phyloP scores from a whole-genome alignment of 2,113 vertebrate species.

The Alethe castanea region DNA sequence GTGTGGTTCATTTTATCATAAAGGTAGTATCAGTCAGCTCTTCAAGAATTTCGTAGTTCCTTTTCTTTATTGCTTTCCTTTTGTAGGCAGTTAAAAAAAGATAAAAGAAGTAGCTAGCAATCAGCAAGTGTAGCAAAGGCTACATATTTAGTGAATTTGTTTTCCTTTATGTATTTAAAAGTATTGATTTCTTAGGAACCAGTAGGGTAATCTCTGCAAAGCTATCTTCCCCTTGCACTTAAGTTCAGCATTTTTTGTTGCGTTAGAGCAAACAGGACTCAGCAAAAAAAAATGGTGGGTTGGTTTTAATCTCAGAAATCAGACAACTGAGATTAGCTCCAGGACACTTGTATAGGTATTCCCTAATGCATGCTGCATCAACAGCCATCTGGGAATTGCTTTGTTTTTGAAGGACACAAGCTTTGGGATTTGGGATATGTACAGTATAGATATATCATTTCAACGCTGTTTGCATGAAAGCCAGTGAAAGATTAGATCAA shows the following conservation, averaged over 20 bases:
- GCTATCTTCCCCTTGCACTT: neutral
- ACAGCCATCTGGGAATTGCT: neutral
- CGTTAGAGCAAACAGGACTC: neutral
- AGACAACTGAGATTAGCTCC: neutral
- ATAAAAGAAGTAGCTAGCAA: neutral
- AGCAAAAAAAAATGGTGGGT: neutral
- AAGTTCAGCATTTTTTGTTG: neutral
- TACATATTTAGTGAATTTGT: neutral
- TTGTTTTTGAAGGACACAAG: constrained; percentile 19
- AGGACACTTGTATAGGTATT: neutral
- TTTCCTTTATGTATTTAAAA: neutral
- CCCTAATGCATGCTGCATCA: neutral
- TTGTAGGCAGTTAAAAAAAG: neutral
- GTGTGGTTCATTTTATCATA: neutral
- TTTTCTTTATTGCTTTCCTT: neutral
- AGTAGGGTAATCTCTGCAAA: neutral
- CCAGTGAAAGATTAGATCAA: neutral
- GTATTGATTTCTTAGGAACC: neutral
- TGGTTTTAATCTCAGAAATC: neutral
- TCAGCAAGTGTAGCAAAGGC: neutral
- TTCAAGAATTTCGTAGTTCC: neutral
- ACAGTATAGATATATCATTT: neutral
- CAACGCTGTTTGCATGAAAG: neutral
- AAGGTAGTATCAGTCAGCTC: neutral
- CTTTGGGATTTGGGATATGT: neutral